Base-by-base conservation (phyloP, 2,888 invertebrate species). In the Pyrochroa serraticornis region DNA sequence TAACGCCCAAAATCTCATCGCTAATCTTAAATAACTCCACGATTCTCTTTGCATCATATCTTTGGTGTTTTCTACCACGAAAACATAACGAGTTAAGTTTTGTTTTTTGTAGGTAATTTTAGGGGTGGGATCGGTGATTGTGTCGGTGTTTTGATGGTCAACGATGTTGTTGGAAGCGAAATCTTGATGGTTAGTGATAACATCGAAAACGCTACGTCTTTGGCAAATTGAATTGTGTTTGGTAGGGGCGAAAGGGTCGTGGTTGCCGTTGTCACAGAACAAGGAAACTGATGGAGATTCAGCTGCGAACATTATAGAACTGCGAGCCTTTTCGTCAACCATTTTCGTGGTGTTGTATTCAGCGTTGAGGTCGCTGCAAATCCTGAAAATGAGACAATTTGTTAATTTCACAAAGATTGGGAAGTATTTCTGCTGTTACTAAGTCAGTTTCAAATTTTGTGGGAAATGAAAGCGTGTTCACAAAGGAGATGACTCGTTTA, bases 171-270 rank as follows among this genome's bases (percentile, higher is more conserved):
- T 70, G 1, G 66, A 67, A 6, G 65, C 69, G 66, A 86, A 86
- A 70, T 86, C 86, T 1, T 72, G 64, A 70, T 85, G 84, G 55
- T 78, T 77, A 22, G 81, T 72, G 51, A 86, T 84, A 12, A 87
- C 82, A 58, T 86, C 84, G 68, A 84, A 78, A 1, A 84, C 83
- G 68, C 85, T 85, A 39, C 81, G 79, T 22, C 85, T 79, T 52
- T 83, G 79, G 71, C 88, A 88, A 13, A 87, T 77, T 32, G 84
- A 79, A 73, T 87, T 88, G 61, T 88, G 88, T 74, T 86, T 86
- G 13, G 86, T 87, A 0, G 87, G 87, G 0, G 86, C 84, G 58
- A 83, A 82, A 3, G 80, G 78, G 70, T 87, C 84, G 75, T 88
- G 87, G 34, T 79, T 85, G 12, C 80, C 80, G 35, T 83, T 82